phyloP scores from a whole-genome alignment of 2,888 invertebrate genomes.

The Tryphoninae sp. region DNA sequence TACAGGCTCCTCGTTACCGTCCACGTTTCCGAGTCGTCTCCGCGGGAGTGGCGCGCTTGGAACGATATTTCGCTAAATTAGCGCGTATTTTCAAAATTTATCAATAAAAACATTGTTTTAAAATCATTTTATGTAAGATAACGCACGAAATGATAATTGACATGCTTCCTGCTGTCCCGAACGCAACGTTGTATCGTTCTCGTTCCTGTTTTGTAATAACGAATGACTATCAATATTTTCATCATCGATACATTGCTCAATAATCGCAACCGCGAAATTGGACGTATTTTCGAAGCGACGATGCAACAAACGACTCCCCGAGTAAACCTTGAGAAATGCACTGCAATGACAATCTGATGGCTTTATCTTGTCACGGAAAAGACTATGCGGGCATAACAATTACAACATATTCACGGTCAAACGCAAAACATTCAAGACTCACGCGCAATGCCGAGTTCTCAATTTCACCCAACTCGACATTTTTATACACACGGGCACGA shows the following conservation, averaged over 20 bases:
- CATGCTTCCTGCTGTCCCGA: too few species aligned
- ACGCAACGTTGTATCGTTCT: too few species aligned
- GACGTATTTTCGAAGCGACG: neutral
- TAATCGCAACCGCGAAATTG: too few species aligned
- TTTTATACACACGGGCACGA: constrained; percentile 9
- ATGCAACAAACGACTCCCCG: neutral
- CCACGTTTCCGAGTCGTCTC: constrained; percentile 2
- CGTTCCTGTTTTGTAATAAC: too few species aligned
- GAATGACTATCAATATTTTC: too few species aligned
- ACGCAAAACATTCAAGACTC: constrained; percentile 67
- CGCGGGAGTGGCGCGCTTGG: constrained; percentile 22
- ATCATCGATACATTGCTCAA: too few species aligned
- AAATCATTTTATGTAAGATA: too few species aligned
- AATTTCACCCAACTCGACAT: constrained; percentile 42
- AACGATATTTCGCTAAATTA: neutral
- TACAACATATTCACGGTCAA: constrained; percentile 69
- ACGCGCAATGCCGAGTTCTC: constrained; percentile 71
- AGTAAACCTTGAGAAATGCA: constrained; percentile 24
- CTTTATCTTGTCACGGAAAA: constrained; percentile 39
- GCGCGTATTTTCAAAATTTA: too few species aligned
- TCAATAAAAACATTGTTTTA: too few species aligned
- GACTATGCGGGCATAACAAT: constrained; percentile 73
- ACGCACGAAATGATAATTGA: too few species aligned
- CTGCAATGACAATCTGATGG: constrained; percentile 13
- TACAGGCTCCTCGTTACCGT: neutral